Evolutionary conservation across 1,140 invertebrate genomes (phyloP), one percentile per base, ranked within the genome.

Genomic region (Drosophila sp.): DNA sequence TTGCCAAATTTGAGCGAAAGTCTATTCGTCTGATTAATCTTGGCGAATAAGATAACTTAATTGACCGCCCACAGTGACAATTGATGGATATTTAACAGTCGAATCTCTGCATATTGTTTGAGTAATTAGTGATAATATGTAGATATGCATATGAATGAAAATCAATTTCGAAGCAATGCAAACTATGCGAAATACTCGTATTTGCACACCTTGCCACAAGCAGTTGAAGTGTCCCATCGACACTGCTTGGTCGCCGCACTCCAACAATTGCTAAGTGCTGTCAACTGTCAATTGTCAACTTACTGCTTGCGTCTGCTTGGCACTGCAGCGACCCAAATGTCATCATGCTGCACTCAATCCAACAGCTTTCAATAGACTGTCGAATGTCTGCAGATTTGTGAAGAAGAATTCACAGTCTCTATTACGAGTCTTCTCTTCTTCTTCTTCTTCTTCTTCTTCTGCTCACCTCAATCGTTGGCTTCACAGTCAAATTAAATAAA

Each of bases 401-500:
- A n/a, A 11, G 34, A 13, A 38, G 36, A 38, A n/a, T 11, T 38
- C 36, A 38, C 36, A 38, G 36, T 38, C 36, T 40, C 38, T 40
- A 14, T 40, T 29, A 45, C 34, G 8, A 36, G 34, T 38, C 36
- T 8, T 9, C 11, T 36, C 34, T 36, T 36, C 34, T 36, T 36
- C 7, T 36, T 16, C 3, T 11, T 48, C 34, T 9, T 36, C 34
- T 38, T 38, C 9, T 38, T 16, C 4, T n/a, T 32, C 27, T 29
- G 4, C 27, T 29, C 27, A 29, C 27, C 27, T 29, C 27, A 29
- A 29, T 29, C 27, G 58, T 73, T 74, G 73, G 67, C 66, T 69
- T 62, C 82, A 75, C 74, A 71, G 72, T 27, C 78, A 81, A 72
- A 82, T 82, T 75, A 81, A 86, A 82, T 82, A 86, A 86, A 86